phyloP scores from a whole-genome alignment of 2,888 invertebrate species.

The Hirtodrosophila cameraria region DNA sequence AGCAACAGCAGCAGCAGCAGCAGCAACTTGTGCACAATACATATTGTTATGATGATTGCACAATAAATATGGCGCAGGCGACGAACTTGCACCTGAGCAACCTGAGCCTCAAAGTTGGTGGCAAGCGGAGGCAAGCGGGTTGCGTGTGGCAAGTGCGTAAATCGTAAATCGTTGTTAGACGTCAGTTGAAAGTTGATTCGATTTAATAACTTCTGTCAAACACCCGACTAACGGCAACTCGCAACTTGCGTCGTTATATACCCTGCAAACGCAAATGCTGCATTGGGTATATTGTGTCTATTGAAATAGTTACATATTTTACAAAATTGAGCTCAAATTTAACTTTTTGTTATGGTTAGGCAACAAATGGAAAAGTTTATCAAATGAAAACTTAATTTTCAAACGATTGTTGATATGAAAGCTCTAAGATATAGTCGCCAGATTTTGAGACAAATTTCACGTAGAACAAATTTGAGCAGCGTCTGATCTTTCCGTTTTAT shows the following conservation, averaged over 20 bases:
- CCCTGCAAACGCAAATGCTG: background rate
- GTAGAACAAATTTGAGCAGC: too few relatives aligned
- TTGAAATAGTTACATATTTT: too few relatives aligned
- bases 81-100: conserved; percentile 56
- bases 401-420: too few relatives aligned
- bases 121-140: background rate
- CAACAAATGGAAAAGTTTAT: too few relatives aligned
- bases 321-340: too few relatives aligned
- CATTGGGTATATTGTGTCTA: conserved; percentile 12
- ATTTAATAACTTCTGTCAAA: conserved; percentile 77
- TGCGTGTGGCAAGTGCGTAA: conserved; percentile 54
- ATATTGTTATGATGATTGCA: conserved; percentile 64
- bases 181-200: conserved; percentile 67
- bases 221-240: conserved; percentile 48
- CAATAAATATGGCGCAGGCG: conserved; percentile 58
- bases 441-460: too few relatives aligned
- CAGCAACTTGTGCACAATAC: conserved; percentile 28
- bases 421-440: too few relatives aligned
- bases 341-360: too few relatives aligned
- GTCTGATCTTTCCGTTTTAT: too few relatives aligned
- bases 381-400: too few relatives aligned
- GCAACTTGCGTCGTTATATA: conserved; percentile 42
- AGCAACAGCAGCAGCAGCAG: conserved; percentile 39
- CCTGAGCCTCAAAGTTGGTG: background rate
- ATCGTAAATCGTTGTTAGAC: conserved; percentile 41